Evolutionary conservation across 1,140 invertebrate species (phyloP).

Genomic region (Aphis gossypii): DNA sequence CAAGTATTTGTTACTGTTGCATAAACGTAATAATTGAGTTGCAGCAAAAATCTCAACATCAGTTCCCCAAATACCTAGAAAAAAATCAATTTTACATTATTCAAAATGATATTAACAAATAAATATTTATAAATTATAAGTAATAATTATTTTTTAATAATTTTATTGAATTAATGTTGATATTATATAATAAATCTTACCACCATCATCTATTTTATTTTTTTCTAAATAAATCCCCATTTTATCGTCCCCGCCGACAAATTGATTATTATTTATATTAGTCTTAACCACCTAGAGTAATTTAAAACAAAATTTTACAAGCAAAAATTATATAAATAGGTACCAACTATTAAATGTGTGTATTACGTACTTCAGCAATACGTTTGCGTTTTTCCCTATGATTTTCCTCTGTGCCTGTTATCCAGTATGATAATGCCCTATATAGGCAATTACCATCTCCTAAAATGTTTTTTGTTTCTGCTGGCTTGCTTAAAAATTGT

Average conservation of each 20-base stretch:
- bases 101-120: too few species aligned
- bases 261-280: background rate
- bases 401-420: background rate
- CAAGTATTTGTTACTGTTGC: background rate
- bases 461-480: background rate
- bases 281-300: background rate
- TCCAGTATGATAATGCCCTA: background rate
- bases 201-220: background rate
- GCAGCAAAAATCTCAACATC: background rate
- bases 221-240: background rate
- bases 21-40: background rate
- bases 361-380: background rate
- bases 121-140: too few species aligned
- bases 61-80: background rate
- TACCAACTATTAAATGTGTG: background rate
- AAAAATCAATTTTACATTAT: too few species aligned
- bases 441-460: background rate
- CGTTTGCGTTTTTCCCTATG: background rate
- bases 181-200: background rate
- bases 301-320: background rate
- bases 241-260: background rate
- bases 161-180: too few species aligned
- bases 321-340: background rate
- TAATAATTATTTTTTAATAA: too few species aligned
- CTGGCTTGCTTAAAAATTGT: background rate